Conservation (phyloP, 2,797 vertebrate genomes). For the Myiotriccus ornatus region DNA sequence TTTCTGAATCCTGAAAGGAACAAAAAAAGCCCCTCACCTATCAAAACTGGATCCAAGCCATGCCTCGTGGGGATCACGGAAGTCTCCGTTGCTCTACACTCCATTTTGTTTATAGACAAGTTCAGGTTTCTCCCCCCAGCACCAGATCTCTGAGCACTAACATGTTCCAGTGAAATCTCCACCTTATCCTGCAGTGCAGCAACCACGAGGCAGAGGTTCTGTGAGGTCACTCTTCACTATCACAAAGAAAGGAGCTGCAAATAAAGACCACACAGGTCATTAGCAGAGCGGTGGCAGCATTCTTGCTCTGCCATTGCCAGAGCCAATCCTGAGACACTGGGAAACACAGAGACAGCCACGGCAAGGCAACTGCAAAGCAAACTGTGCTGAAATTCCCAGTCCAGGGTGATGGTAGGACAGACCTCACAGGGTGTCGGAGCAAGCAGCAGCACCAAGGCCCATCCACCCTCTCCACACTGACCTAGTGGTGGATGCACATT, state of each 20-base stretch:
- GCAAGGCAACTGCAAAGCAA: background rate
- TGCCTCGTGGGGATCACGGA: background rate
- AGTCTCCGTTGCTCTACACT: background rate
- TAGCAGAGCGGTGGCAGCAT: background rate
- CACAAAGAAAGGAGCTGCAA: background rate
- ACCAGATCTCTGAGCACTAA: background rate
- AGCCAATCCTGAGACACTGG: accelerated
- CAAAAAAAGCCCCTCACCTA: background rate
- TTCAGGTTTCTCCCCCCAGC: background rate
- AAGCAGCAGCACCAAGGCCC: background rate
- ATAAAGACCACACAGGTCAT: background rate
- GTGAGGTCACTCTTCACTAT: background rate
- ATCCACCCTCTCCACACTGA: accelerated
- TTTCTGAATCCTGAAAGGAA: background rate
- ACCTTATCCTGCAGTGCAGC: background rate
- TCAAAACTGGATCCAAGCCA: background rate
- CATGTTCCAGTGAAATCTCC: background rate
- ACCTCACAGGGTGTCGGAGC: accelerated
- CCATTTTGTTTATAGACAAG: background rate
- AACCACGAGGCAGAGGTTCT: background rate
- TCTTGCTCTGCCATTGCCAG: background rate
- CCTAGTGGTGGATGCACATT: background rate
- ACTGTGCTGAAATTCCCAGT: accelerated
- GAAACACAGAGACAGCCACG: background rate
- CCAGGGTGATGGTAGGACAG: background rate